A percentile compares a stretch with the other conserved stretches of the same genome.
phyloP scores from a whole-genome alignment of 2,797 vertebrate species.

The Eospalax fontanierii region DNA sequence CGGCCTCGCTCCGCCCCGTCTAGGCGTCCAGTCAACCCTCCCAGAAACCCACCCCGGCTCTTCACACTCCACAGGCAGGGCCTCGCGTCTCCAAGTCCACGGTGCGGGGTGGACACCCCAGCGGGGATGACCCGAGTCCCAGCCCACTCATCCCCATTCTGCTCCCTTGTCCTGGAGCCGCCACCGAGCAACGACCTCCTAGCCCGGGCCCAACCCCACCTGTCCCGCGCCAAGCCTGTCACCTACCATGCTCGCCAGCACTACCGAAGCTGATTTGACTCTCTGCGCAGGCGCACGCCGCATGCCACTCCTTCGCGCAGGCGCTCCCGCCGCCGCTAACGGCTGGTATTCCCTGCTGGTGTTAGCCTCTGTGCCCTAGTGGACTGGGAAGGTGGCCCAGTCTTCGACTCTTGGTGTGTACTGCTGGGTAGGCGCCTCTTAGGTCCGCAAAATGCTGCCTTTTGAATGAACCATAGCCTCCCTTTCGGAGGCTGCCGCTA shows the following conservation, averaged over 20 bases:
- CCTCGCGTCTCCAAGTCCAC: neutral
- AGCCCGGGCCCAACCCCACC: neutral
- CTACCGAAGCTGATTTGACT: neutral
- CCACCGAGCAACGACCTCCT: neutral
- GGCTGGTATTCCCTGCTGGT: neutral
- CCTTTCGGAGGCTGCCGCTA: neutral
- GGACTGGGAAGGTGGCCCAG: fast-evolving
- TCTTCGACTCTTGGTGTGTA: neutral
- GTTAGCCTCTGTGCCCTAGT: too few species aligned
- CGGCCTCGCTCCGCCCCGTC: neutral
- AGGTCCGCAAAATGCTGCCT: neutral
- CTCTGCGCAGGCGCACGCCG: constrained; percentile 3
- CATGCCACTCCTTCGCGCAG: neutral
- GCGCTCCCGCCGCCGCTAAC: neutral
- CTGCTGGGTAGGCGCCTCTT: neutral
- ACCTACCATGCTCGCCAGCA: constrained; percentile 49
- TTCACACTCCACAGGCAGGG: neutral
- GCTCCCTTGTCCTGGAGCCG: neutral
- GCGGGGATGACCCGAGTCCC: neutral
- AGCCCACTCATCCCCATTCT: neutral
- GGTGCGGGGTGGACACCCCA: neutral
- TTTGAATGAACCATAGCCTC: neutral
- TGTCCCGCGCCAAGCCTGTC: neutral
- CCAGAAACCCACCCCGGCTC: neutral
- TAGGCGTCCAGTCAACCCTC: neutral